Evolutionary conservation across 1,140 invertebrate species (phyloP).

Genomic region (Anoplophora glabripennis): DNA sequence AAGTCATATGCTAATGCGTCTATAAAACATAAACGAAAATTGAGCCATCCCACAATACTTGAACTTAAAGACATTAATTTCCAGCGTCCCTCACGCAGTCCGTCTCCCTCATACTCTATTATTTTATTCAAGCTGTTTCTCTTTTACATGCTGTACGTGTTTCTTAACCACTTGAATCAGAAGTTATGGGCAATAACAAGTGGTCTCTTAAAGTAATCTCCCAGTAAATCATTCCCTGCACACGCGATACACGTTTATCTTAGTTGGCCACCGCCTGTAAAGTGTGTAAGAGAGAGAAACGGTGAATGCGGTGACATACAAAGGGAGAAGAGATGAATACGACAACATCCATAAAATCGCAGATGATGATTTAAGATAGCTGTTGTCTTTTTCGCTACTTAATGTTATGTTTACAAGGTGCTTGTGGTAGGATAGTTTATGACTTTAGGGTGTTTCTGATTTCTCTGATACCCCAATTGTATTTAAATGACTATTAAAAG

Average conservation of each 20-base stretch:
- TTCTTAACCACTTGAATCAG: slow-evolving; percentile 43
- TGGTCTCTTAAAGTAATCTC: slow-evolving; percentile 49
- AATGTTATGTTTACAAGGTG: slow-evolving; percentile 44
- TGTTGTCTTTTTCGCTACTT: slow-evolving; percentile 44
- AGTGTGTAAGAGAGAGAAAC: slow-evolving; percentile 18
- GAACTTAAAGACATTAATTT: slow-evolving; percentile 4
- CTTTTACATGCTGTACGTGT: slow-evolving; percentile 23
- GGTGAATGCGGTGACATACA: slow-evolving; percentile 20
- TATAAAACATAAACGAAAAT: not conserved
- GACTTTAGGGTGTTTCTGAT: not conserved
- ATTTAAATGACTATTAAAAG: too few relatives aligned
- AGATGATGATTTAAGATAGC: slow-evolving; percentile 48
- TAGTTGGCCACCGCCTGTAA: slow-evolving; percentile 19
- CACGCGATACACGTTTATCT: slow-evolving; percentile 34
- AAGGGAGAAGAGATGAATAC: slow-evolving; percentile 28
- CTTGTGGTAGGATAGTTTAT: slow-evolving; percentile 20
- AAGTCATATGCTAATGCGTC: too few relatives aligned
- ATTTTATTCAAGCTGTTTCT: not conserved
- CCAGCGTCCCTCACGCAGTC: not conserved
- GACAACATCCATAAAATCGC: slow-evolving; percentile 42
- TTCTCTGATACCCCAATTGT: not conserved
- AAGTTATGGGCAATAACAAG: slow-evolving; percentile 51
- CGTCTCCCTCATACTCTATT: slow-evolving; percentile 4
- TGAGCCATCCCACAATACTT: slow-evolving; percentile 7
- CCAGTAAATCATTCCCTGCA: slow-evolving; percentile 45